phyloP scores from a whole-genome alignment of 2,888 invertebrate genomes.

The Coleophora deauratella region DNA sequence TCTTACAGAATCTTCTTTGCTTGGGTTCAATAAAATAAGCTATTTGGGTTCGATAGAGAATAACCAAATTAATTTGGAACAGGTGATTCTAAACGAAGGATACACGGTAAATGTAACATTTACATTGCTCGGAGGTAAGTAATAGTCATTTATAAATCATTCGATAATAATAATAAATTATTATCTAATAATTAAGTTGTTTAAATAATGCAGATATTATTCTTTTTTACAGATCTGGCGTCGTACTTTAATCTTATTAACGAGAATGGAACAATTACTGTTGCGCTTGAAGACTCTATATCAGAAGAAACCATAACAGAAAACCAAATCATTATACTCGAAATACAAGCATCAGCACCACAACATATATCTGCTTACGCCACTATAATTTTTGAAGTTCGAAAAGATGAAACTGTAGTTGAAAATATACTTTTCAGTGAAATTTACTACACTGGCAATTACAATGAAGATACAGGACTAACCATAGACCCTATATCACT shows the following conservation, averaged over 20 bases:
- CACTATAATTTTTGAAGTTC: conserved; percentile 5
- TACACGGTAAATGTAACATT: conserved; percentile 23
- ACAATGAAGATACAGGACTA: conserved; percentile 12
- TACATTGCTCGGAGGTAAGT: conserved; percentile 26
- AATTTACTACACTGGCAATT: conserved; percentile 19
- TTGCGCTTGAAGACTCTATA: conserved; percentile 16
- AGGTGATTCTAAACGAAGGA: conserved; percentile 20
- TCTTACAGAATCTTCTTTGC: background rate
- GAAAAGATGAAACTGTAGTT: background rate
- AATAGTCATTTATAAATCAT: background rate
- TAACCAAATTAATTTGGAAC: background rate
- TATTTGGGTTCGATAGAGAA: conserved; percentile 3
- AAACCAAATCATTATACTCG: conserved; percentile 23
- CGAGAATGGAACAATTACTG: conserved; percentile 15
- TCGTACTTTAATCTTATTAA: conserved; percentile 17
- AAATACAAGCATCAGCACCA: conserved; percentile 25
- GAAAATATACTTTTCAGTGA: conserved; percentile 1
- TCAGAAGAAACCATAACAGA: conserved; percentile 21
- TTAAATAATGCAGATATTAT: too few species aligned
- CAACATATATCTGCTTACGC: conserved; percentile 14
- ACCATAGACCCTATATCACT: conserved; percentile 13
- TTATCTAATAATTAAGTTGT: too few species aligned
- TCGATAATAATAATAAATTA: too few species aligned
- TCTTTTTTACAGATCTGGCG: conserved; percentile 19
- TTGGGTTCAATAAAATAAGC: background rate